These are phyloP conservation scores for Cassiopea andromeda DNA, from an alignment of 30 jellyfish, hydroid and myxozoan genomes.

Conservation along the genomic window DNA sequence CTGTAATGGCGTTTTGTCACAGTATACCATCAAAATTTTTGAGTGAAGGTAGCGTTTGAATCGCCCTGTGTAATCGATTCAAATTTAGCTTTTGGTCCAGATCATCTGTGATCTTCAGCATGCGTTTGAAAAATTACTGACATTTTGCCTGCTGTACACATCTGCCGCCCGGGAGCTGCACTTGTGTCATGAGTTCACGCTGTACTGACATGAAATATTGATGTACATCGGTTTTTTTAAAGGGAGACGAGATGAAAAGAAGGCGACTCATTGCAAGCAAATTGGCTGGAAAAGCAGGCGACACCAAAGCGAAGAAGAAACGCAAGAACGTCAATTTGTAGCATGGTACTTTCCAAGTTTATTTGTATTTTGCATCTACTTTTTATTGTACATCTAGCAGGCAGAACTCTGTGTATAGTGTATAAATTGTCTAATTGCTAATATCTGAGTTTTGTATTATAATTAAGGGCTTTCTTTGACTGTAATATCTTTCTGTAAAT, in stretches of 20 bases:
- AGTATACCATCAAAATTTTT: too few relatives aligned
- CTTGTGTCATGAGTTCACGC: neutral
- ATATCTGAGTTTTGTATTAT: too few relatives aligned
- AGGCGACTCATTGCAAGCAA: slow-evolving; percentile 6
- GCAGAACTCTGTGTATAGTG: neutral
- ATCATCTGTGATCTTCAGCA: neutral
- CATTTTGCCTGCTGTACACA: neutral
- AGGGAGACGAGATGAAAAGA: slow-evolving; percentile 9
- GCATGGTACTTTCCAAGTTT: neutral
- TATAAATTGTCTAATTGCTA: too few relatives aligned
- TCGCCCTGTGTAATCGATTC: neutral
- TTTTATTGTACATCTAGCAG: neutral
- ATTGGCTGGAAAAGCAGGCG: slow-evolving; percentile 16
- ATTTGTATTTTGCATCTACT: neutral
- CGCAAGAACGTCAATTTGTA: neutral
- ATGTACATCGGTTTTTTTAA: neutral
- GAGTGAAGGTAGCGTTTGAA: too few relatives aligned
- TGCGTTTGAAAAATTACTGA: neutral
- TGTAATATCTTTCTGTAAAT: too few relatives aligned
- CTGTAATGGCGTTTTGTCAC: neutral
- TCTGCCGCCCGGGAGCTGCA: slow-evolving; percentile 9
- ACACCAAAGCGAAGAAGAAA: neutral
- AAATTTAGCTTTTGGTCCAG: neutral
- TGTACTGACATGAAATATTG: neutral
- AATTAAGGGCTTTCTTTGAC: too few relatives aligned